These are phyloP conservation scores for Vanessa cardui DNA, from an alignment of 2,888 invertebrate genomes.

Conservation along the genomic window DNA sequence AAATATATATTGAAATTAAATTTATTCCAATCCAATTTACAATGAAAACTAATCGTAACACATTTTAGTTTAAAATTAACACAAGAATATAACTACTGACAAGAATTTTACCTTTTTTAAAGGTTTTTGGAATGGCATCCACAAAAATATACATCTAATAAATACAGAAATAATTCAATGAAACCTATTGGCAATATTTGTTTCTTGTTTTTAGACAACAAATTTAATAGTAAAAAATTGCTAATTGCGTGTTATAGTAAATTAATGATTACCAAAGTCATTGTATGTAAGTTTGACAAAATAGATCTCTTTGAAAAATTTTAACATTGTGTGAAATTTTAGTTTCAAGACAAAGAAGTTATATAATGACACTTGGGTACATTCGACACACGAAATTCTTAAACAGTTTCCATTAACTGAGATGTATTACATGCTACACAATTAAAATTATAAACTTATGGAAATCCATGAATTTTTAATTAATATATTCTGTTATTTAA, in stretches of 20 bases:
- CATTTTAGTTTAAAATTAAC: constrained; percentile 56
- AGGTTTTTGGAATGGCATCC: constrained; percentile 79
- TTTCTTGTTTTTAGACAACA: neutral
- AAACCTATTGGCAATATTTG: neutral
- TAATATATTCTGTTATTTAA: neutral
- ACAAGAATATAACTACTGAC: constrained; percentile 77
- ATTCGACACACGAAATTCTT: neutral
- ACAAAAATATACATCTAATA: constrained; percentile 54
- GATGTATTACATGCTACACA: neutral
- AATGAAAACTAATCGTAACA: constrained; percentile 68
- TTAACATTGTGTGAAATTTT: neutral
- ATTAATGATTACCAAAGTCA: neutral
- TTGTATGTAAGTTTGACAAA: constrained; percentile 3
- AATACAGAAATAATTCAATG: constrained; percentile 45
- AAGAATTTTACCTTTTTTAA: constrained; percentile 80
- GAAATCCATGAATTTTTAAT: neutral
- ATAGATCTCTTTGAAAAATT: neutral
- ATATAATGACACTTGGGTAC: neutral
- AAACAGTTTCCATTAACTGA: neutral
- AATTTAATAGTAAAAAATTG: neutral
- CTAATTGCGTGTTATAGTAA: neutral
- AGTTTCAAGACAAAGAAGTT: neutral
- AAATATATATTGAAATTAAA: constrained; percentile 51
- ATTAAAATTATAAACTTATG: neutral
- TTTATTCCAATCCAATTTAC: constrained; percentile 78